phyloP scores from a whole-genome alignment of 1,140 invertebrate species.

The Dryas iulia region DNA sequence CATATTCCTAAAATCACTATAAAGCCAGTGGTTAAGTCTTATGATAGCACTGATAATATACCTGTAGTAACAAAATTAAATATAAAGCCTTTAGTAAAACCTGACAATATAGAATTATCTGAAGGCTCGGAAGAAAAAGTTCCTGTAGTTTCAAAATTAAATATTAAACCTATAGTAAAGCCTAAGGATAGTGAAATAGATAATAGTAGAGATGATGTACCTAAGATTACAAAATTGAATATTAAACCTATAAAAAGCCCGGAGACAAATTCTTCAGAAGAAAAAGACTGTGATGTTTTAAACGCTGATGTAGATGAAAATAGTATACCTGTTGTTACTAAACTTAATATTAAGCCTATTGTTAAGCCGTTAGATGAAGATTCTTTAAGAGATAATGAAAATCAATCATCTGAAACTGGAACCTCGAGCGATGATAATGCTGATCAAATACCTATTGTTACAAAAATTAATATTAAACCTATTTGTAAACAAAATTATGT shows the following conservation, averaged over 20 bases:
- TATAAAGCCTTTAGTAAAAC: conserved; percentile 75
- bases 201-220: conserved; percentile 67
- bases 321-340: conserved; percentile 76
- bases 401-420: conserved; percentile 68
- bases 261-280: conserved; percentile 62
- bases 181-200: conserved; percentile 75
- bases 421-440: conserved; percentile 72
- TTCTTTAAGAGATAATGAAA: conserved; percentile 61
- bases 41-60: conserved; percentile 63
- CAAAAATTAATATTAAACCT: conserved; percentile 66
- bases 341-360: conserved; percentile 77
- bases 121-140: conserved; percentile 60
- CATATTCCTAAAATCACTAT: conserved; percentile 77
- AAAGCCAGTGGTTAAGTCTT: conserved; percentile 61
- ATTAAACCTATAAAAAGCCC: conserved; percentile 70
- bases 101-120: conserved; percentile 56
- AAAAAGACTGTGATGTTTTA: conserved; percentile 71
- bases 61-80: conserved; percentile 74
- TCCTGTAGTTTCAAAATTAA: conserved; percentile 77
- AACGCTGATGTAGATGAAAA: conserved; percentile 61
- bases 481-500: conserved; percentile 55
- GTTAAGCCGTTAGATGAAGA: conserved; percentile 68
- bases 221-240: conserved; percentile 76
- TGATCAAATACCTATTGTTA: conserved; percentile 66
- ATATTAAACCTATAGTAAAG: conserved; percentile 73